Conservation (phyloP, 2,888 invertebrate species). For the Coenonympha glycerion region DNA sequence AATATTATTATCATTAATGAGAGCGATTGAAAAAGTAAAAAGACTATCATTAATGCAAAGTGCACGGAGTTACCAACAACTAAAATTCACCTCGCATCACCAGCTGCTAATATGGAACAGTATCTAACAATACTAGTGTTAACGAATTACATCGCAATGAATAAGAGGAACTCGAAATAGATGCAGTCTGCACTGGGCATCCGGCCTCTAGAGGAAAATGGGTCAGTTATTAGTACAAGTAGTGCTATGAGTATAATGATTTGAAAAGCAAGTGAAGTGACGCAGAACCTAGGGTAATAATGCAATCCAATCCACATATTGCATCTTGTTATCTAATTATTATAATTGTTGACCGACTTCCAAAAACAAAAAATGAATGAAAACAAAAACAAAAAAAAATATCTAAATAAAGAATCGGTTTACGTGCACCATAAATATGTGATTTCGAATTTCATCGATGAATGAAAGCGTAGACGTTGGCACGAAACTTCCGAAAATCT, state of each 20-base stretch:
- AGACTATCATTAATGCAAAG: constrained; percentile 12
- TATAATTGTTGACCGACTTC: too few species aligned
- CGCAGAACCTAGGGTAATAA: constrained; percentile 16
- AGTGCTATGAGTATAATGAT: too few species aligned
- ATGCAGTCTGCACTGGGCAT: constrained; percentile 36
- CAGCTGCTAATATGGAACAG: constrained; percentile 5
- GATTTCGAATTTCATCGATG: too few species aligned
- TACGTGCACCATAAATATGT: too few species aligned
- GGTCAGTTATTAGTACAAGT: constrained; percentile 47
- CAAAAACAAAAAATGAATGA: too few species aligned
- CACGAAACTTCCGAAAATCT: constrained; percentile 4
- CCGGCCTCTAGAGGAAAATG: constrained; percentile 45
- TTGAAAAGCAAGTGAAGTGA: constrained; percentile 18
- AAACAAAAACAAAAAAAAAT: too few species aligned
- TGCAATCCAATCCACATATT: constrained; percentile 7
- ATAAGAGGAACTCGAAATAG: constrained; percentile 31
- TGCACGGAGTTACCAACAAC: constrained; percentile 2
- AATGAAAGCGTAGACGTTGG: too few species aligned
- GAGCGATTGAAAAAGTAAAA: constrained; percentile 8
- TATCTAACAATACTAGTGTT: constrained; percentile 26
- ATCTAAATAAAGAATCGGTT: too few species aligned
- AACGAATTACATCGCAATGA: constrained; percentile 27
- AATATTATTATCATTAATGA: not conserved
- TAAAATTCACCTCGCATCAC: constrained; percentile 16
- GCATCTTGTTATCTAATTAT: not conserved